Evolutionary conservation across 2,888 invertebrate species (phyloP), one percentile per base, ranked within the genome.

Genomic region (Diachrysia chrysitis): DNA sequence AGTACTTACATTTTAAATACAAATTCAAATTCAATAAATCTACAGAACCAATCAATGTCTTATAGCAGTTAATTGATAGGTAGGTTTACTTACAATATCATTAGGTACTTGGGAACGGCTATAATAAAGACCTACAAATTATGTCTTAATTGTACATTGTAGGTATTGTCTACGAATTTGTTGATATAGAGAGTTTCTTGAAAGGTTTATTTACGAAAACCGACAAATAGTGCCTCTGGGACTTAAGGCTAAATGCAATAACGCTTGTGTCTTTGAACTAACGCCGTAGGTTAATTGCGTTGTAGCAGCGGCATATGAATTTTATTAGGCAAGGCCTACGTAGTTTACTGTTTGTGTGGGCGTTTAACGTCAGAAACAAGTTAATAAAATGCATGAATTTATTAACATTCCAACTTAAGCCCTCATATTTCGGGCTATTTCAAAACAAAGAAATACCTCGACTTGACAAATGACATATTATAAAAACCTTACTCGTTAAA

Each of bases 151-250:
- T 25, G 5, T 25, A 2, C 25, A 25, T 29, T 29, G 9, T 7
- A 7, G 6, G 29, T 29, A 7, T 29, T 5, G 29, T 29, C 9
- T 29, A 4, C 2, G 32, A 10, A 10, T 16, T 37, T 37, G 17
- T 19, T 16, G 3, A 19, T 19, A 12, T 21, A 51, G 12, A 12
- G 12, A 51, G 12, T 19, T 51, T 51, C 21, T 14, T 19, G 12
- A 51, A 9, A 21, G 21, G 12, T 19, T 46, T 59, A 51, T 63
- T 66, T 58, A 3, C 19, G 10, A 16, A 67, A 57, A 3, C 51
- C 19, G n/a, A 4, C 12, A 32, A 7, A n/a, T n/a, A n/a, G 14
- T 19, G 6, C 6, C 29, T 37, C n/a, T 14, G 23, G 10, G 19
- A n/a, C 42, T n/a, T 42, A n/a, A 32, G 7, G 9, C 21, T 12